These are phyloP conservation scores for Liopterus haemorrhoidalis DNA, from an alignment of 2,888 invertebrate species.

Conservation along the genomic window DNA sequence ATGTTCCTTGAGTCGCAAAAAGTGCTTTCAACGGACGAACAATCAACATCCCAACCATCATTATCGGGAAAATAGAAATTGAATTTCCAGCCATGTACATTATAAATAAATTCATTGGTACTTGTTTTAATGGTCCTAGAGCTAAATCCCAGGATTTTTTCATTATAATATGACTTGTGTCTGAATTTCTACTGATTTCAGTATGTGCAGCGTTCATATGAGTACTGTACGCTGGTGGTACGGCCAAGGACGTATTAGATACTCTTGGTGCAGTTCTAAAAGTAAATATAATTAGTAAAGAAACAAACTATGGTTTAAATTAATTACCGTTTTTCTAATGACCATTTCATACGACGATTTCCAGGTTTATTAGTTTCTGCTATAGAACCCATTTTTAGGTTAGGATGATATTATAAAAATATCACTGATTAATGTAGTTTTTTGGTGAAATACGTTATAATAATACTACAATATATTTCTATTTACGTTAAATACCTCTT, in stretches of 20 bases:
- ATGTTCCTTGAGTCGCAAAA: slow-evolving; percentile 81
- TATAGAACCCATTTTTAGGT: too few species aligned
- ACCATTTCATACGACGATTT: slow-evolving; percentile 18
- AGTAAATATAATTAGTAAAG: too few species aligned
- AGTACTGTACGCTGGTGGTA: slow-evolving; percentile 81
- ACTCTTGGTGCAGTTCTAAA: too few species aligned
- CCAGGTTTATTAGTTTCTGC: slow-evolving; percentile 10
- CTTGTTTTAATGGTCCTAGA: slow-evolving; percentile 88
- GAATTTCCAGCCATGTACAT: slow-evolving; percentile 99
- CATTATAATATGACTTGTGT: slow-evolving; percentile 77
- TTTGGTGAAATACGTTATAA: too few species aligned
- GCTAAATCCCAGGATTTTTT: slow-evolving; percentile 98
- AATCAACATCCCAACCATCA: slow-evolving; percentile 99
- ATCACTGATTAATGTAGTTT: too few species aligned
- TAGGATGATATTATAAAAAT: too few species aligned
- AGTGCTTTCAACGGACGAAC: slow-evolving; percentile 93
- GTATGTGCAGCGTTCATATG: slow-evolving; percentile 64
- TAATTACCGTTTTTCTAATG: slow-evolving; percentile 16
- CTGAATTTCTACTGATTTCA: slow-evolving; percentile 76
- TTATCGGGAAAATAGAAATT: slow-evolving; percentile 98
- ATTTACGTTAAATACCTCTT: too few species aligned
- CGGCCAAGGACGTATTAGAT: slow-evolving; percentile 48
- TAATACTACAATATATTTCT: too few species aligned
- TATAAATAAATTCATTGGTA: slow-evolving; percentile 98
- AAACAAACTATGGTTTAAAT: background rate